Percentiles rank a stretch among this genome's conserved stretches.
Evolutionary conservation across 1,140 invertebrate genomes (phyloP).

Genomic region (Tetragonula clypearis): DNA sequence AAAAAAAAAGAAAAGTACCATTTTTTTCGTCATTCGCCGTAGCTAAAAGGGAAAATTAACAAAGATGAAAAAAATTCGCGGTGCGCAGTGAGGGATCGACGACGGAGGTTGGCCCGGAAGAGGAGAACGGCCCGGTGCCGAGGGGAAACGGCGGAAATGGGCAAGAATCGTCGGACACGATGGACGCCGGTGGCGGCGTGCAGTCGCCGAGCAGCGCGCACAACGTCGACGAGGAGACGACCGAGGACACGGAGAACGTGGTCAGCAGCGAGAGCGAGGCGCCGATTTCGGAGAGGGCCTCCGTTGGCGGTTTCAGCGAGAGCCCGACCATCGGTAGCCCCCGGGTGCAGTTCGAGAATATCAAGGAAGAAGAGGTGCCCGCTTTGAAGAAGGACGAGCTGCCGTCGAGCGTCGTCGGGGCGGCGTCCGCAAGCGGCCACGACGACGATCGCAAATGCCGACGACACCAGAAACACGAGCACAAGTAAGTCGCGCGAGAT

Average conservation of each 20-base stretch:
- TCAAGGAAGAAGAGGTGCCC: conserved; percentile 72
- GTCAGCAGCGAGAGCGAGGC: conserved; percentile 78
- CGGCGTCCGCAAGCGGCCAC: neutral
- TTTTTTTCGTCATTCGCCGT: too few species aligned
- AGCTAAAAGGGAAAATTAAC: too few species aligned
- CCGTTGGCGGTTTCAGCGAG: conserved; percentile 66
- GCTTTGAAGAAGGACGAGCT: conserved; percentile 8
- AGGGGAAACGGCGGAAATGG: conserved; percentile 50
- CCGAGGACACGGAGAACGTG: conserved; percentile 55
- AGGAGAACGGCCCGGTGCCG: conserved; percentile 65
- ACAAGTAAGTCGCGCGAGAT: conserved; percentile 76
- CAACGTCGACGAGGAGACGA: conserved; percentile 62
- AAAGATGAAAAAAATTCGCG: neutral
- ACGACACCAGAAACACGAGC: conserved; percentile 79
- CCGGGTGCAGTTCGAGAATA: conserved; percentile 80
- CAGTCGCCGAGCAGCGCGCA: conserved; percentile 45
- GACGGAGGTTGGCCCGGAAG: conserved; percentile 72
- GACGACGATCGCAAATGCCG: conserved; percentile 75
- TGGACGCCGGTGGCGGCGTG: conserved; percentile 70
- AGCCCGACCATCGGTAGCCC: conserved; percentile 74
- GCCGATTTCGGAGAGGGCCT: conserved; percentile 79
- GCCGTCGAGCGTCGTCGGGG: too few species aligned
- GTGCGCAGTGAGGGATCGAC: conserved; percentile 76
- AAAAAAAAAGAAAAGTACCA: too few species aligned
- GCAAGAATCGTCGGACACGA: conserved; percentile 54